A percentile compares a stretch with the other conserved stretches of the same genome.
phyloP scores from a whole-genome alignment of 2,797 vertebrate species.

The Hoplostethus atlanticus region DNA sequence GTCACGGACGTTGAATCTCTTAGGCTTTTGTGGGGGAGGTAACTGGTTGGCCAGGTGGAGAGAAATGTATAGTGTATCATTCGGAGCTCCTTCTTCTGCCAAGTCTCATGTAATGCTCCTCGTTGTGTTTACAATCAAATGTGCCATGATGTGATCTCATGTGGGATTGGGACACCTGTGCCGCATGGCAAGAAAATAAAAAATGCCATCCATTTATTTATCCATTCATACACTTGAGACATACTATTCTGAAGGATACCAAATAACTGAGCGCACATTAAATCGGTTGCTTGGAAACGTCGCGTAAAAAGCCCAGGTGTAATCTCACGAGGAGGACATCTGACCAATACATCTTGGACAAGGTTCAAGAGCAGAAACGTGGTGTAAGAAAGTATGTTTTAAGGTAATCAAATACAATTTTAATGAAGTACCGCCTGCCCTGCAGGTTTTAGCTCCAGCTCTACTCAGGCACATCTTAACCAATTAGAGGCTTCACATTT shows the following conservation, averaged over 20 bases:
- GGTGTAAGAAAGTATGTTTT: no score
- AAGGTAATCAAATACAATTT: no score
- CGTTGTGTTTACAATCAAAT: conserved; percentile 1
- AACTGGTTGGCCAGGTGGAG: background rate
- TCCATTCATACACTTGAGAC: conserved; percentile 24
- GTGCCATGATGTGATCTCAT: conserved; percentile 3
- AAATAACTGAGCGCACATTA: conserved; percentile 43
- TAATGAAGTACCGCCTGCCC: no score
- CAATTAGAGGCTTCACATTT: no score
- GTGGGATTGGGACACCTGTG: conserved; percentile 2
- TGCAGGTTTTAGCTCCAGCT: no score
- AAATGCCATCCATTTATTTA: no score
- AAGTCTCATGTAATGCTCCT: background rate
- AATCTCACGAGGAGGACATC: conserved; percentile 40
- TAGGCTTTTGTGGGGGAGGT: background rate
- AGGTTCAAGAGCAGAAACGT: conserved; percentile 40
- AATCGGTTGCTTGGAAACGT: conserved; percentile 53
- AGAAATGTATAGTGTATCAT: background rate
- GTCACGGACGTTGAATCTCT: no score
- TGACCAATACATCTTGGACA: conserved; percentile 37
- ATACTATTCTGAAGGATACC: conserved; percentile 11
- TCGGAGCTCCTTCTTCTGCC: background rate
- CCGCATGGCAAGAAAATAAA: conserved; percentile 1
- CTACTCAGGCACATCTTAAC: no score
- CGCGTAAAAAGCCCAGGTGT: conserved; percentile 38